Conservation (phyloP, 2,888 invertebrate species). For the Trachelus stipa region DNA sequence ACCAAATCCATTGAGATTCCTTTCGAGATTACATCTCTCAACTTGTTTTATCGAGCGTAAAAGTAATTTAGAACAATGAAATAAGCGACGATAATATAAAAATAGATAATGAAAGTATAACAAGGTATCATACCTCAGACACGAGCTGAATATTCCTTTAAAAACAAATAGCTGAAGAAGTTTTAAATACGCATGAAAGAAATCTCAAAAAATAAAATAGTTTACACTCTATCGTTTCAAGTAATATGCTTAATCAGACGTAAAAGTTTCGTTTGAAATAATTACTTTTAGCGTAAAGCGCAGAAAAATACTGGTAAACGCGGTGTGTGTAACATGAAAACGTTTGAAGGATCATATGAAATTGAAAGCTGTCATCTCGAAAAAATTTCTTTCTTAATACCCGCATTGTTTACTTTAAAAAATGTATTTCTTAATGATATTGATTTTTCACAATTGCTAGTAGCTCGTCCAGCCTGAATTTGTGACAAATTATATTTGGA, state of each 20-base stretch:
- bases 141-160: background rate
- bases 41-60: background rate
- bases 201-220: background rate
- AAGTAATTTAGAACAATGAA: background rate
- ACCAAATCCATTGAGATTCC: background rate
- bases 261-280: background rate
- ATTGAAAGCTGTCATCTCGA: background rate
- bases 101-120: background rate
- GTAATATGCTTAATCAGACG: background rate
- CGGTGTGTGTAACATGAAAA: background rate
- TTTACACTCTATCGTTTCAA: background rate
- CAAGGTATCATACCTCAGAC: background rate
- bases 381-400: background rate
- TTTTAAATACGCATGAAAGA: background rate
- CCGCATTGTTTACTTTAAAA: conserved; percentile 37
- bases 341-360: background rate
- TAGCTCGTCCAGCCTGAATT: conserved; percentile 29
- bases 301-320: background rate
- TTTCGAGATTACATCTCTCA: background rate
- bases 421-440: conserved; percentile 42
- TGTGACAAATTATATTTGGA: conserved; percentile 39
- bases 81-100: background rate
- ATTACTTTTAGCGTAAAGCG: background rate
- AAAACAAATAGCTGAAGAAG: background rate
- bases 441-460: conserved; percentile 36